phyloP scores from a whole-genome alignment of 2,797 vertebrate genomes.

The Danio jaintianensis region DNA sequence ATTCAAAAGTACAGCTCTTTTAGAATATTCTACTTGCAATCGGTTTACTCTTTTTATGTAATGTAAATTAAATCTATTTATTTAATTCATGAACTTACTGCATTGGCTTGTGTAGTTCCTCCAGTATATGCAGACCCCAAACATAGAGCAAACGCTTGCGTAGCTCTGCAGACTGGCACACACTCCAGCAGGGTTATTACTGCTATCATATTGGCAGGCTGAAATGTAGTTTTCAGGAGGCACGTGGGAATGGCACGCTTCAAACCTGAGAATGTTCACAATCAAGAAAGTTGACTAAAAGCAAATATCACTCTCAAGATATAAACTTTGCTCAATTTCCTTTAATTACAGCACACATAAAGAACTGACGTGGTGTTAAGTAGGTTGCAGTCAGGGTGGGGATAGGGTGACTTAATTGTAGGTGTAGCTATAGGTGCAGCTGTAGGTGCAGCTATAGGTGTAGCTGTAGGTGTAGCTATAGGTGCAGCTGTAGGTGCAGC shows the following conservation, averaged over 20 bases:
- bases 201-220: slow-evolving; percentile 80
- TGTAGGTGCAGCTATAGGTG: slow-evolving; percentile 64
- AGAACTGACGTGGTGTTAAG: slow-evolving; percentile 72
- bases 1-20: background rate
- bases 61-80: background rate
- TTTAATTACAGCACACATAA: background rate
- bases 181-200: slow-evolving; percentile 66
- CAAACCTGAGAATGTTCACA: slow-evolving; percentile 75
- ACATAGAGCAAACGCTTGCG: slow-evolving; percentile 77
- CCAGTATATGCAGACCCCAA: slow-evolving; percentile 82
- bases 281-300: background rate
- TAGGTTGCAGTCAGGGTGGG: slow-evolving; percentile 72
- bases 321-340: background rate
- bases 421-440: too few relatives aligned
- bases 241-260: slow-evolving; percentile 78
- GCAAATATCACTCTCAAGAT: background rate
- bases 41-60: background rate
- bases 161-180: slow-evolving; percentile 85
- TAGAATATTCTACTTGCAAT: background rate
- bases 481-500: slow-evolving; percentile 65
- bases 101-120: slow-evolving; percentile 78
- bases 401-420: background rate
- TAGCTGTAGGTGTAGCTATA: slow-evolving; percentile 54
- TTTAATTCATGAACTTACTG: slow-evolving; percentile 71
- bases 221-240: slow-evolving; percentile 76